These are phyloP conservation scores for Brienomyrus brachyistius DNA, from an alignment of 2,113 vertebrate species.

Conservation along the genomic window DNA sequence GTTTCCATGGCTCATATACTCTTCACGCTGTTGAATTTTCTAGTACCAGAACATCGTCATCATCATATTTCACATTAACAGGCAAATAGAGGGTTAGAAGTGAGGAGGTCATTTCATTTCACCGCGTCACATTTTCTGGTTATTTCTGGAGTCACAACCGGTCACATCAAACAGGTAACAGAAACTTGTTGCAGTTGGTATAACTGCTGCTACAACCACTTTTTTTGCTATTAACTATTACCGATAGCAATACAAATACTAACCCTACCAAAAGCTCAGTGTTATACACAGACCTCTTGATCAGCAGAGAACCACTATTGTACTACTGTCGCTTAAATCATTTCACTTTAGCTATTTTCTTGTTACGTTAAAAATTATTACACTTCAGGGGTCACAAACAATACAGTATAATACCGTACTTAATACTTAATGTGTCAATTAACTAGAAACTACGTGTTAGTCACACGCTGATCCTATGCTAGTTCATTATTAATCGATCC, in stretches of 20 bases:
- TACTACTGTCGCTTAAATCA: not conserved
- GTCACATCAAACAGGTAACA: not conserved
- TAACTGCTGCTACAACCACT: not conserved
- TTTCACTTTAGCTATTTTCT: not conserved
- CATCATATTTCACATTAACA: not conserved
- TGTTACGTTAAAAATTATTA: not conserved
- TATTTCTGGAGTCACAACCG: not conserved
- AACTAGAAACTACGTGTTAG: not conserved
- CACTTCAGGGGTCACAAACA: not conserved
- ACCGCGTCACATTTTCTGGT: not conserved
- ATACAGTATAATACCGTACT: not conserved
- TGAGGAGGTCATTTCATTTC: not conserved
- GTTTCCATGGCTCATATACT: not conserved
- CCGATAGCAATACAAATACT: not conserved
- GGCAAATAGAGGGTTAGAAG: not conserved
- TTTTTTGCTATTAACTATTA: not conserved
- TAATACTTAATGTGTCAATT: not conserved
- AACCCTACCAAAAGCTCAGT: not conserved
- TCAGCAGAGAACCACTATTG: not conserved
- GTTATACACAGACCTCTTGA: not conserved
- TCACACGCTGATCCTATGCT: not conserved
- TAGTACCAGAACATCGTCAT: not conserved
- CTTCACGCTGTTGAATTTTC: not conserved
- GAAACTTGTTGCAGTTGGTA: not conserved
- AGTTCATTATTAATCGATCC: not conserved